A percentile compares a stretch with the other conserved stretches of the same genome.
Conservation (phyloP, 23 tunicate species). For the Ciona savignyi region DNA sequence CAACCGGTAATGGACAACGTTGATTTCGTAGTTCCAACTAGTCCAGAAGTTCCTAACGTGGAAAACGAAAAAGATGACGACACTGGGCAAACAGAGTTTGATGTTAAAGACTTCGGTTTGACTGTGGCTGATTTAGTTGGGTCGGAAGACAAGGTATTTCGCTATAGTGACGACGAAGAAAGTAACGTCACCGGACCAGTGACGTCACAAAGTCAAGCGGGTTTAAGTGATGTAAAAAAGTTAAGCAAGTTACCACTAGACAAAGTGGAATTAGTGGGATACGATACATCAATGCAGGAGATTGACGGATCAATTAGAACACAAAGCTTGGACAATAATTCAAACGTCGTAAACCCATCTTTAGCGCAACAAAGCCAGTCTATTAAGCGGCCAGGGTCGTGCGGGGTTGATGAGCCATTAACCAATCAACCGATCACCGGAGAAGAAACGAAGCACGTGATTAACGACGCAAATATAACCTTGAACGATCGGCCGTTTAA, state of each 20-base stretch:
- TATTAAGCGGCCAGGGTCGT: neutral
- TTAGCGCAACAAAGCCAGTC: neutral
- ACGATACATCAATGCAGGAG: neutral
- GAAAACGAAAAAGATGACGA: neutral
- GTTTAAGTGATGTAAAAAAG: too few relatives aligned
- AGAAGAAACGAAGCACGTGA: neutral
- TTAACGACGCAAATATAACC: neutral
- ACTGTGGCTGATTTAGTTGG: slow-evolving; percentile 70
- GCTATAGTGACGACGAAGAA: slow-evolving; percentile 7
- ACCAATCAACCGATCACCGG: neutral
- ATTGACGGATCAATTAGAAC: neutral
- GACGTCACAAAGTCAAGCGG: neutral
- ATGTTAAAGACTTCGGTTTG: slow-evolving; percentile 14
- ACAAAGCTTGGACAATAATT: neutral
- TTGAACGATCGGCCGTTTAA: too few relatives aligned
- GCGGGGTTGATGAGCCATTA: neutral
- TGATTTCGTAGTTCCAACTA: slow-evolving; percentile 21
- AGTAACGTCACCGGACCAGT: neutral
- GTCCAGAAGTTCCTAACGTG: neutral
- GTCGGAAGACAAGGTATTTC: slow-evolving; percentile 23
- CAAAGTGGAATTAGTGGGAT: too few relatives aligned
- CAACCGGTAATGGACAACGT: slow-evolving; percentile 38
- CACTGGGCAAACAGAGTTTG: neutral
- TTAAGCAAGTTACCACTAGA: too few relatives aligned
- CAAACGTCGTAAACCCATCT: neutral